These are phyloP conservation scores for Spinus pinus DNA, from an alignment of 2,797 vertebrate genomes.

Conservation along the genomic window DNA sequence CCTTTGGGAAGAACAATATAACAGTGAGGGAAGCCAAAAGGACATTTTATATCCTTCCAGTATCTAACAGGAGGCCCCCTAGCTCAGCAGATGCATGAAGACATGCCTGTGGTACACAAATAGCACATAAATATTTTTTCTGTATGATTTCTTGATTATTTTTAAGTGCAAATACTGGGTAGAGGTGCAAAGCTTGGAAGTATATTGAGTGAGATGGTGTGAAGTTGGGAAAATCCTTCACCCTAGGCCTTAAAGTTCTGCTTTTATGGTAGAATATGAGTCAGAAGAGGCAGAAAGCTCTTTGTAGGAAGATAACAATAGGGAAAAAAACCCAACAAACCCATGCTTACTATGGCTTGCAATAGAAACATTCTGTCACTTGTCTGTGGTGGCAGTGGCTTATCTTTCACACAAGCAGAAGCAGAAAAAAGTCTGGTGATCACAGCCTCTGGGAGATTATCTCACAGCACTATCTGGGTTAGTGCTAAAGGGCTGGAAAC, in stretches of 20 bases:
- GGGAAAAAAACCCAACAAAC: not conserved
- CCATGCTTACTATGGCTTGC: not conserved
- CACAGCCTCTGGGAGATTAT: not conserved
- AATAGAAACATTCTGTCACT: not conserved
- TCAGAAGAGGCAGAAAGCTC: not conserved
- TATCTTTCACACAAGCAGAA: not conserved
- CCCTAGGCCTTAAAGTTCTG: not conserved
- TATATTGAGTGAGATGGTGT: not conserved
- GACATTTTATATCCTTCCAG: not conserved
- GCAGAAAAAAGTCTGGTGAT: not conserved
- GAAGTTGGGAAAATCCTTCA: not conserved
- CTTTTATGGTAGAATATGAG: not conserved
- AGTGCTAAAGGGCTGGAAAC: not conserved
- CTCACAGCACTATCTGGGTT: not conserved
- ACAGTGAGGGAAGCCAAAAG: not conserved
- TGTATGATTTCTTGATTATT: not conserved
- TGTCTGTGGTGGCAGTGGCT: not conserved
- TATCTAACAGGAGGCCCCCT: not conserved
- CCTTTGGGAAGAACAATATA: not conserved
- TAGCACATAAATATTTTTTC: not conserved
- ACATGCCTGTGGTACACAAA: not conserved
- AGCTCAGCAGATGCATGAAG: not conserved
- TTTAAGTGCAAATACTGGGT: not conserved
- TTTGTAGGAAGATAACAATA: not conserved
- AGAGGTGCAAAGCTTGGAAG: not conserved